Conservation (phyloP, 1,140 invertebrate genomes). For the Drosophila jambulina region DNA sequence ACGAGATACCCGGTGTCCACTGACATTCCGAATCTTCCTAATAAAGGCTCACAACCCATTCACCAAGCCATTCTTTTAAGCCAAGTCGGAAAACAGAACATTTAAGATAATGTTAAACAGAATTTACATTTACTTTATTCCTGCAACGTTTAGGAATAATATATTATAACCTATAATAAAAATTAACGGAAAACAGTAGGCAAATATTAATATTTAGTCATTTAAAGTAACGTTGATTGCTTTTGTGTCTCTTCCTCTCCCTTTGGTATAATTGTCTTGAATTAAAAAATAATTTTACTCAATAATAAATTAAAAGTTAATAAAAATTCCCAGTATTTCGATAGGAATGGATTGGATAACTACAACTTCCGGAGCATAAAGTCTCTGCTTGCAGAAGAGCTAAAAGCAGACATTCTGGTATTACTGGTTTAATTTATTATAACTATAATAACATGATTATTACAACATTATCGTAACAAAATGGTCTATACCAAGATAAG, state of each 20-base stretch:
- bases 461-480: no score
- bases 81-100: not conserved
- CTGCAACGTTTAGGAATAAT: not conserved
- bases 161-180: not conserved
- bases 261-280: not conserved
- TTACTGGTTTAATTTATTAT: not conserved
- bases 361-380: no score
- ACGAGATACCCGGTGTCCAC: constrained; percentile 45
- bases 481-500: not conserved
- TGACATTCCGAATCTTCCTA: not conserved
- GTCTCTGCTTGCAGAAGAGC: not conserved
- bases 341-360: no score
- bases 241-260: not conserved
- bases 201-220: not conserved
- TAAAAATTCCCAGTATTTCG: no score
- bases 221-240: not conserved
- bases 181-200: not conserved
- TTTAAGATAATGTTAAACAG: not conserved
- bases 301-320: not conserved
- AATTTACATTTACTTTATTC: not conserved
- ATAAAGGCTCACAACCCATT: not conserved
- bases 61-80: not conserved
- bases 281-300: not conserved
- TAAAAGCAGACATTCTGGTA: rapidly evolving
- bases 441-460: no score